Percentiles rank a stretch among this genome's conserved stretches.
These are phyloP conservation scores for Stylophora pistillata DNA, from an alignment of 64 coral and sea anemone species.

Conservation along the genomic window DNA sequence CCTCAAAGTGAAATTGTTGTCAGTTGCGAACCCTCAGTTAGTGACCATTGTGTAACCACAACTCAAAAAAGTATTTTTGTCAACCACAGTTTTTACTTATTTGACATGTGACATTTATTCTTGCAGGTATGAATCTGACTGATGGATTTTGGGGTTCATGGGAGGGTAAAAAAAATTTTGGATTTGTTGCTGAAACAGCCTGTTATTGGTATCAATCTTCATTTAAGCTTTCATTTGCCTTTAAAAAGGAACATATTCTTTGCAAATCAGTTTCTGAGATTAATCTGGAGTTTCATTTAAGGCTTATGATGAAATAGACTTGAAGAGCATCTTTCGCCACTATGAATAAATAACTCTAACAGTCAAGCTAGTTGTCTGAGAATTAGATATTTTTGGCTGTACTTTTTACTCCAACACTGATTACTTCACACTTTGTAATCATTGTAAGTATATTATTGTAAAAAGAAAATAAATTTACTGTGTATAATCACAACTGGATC, in stretches of 20 bases:
- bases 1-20: too few species aligned
- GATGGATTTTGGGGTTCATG: neutral
- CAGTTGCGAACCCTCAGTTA: too few species aligned
- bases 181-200: slow-evolving; percentile 7
- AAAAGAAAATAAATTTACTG: slow-evolving; percentile 39
- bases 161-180: neutral
- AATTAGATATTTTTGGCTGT: neutral
- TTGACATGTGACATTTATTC: neutral
- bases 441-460: slow-evolving; percentile 48
- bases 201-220: neutral
- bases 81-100: neutral
- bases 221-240: neutral
- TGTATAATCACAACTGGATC: neutral
- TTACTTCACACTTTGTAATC: neutral
- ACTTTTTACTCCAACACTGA: neutral
- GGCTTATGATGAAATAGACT: neutral
- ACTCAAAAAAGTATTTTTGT: too few species aligned
- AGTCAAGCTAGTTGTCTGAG: neutral
- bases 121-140: neutral
- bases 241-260: slow-evolving; percentile 25
- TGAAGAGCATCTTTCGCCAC: neutral
- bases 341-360: neutral
- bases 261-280: neutral
- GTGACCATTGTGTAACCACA: too few species aligned
- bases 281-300: slow-evolving; percentile 2